A percentile compares a stretch with the other conserved stretches of the same genome.
These are phyloP conservation scores for Tetramorium alpestre DNA, from an alignment of 1,140 invertebrate species.

Conservation along the genomic window DNA sequence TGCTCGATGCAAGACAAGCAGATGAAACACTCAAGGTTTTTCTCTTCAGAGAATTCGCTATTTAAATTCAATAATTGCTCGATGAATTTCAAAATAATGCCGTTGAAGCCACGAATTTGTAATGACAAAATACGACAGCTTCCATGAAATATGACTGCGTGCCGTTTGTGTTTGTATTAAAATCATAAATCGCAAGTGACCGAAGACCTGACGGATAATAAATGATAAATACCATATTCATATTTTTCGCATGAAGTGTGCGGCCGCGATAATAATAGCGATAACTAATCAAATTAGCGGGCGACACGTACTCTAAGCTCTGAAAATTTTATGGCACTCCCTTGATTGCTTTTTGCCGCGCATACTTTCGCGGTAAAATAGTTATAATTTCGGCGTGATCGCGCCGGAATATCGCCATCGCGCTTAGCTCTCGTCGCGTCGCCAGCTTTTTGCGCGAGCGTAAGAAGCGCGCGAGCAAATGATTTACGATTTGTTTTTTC, in stretches of 20 bases:
- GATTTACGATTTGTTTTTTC: constrained; percentile 61
- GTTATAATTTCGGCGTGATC: constrained; percentile 46
- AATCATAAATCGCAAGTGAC: constrained; percentile 19
- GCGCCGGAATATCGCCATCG: constrained; percentile 34
- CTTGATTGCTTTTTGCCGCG: constrained; percentile 8
- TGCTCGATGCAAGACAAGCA: no score
- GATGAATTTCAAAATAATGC: neutral
- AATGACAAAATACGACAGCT: constrained; percentile 27
- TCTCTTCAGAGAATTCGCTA: neutral
- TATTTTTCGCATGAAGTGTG: neutral
- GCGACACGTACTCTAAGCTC: neutral
- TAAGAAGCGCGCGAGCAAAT: constrained; percentile 50
- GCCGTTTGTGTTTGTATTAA: constrained; percentile 2
- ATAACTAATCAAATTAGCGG: neutral
- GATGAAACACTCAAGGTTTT: neutral
- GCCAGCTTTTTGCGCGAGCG: constrained; percentile 30
- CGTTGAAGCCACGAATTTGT: neutral
- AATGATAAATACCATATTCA: constrained; percentile 9
- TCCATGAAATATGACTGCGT: constrained; percentile 8
- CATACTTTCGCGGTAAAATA: constrained; percentile 4
- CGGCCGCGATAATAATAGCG: constrained; percentile 4
- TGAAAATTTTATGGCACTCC: constrained; percentile 1
- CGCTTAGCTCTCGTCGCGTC: constrained; percentile 26
- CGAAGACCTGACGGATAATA: constrained; percentile 6
- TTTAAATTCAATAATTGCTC: neutral